These are phyloP conservation scores for Drosophila cognata DNA, from an alignment of 2,888 invertebrate species.

Conservation along the genomic window DNA sequence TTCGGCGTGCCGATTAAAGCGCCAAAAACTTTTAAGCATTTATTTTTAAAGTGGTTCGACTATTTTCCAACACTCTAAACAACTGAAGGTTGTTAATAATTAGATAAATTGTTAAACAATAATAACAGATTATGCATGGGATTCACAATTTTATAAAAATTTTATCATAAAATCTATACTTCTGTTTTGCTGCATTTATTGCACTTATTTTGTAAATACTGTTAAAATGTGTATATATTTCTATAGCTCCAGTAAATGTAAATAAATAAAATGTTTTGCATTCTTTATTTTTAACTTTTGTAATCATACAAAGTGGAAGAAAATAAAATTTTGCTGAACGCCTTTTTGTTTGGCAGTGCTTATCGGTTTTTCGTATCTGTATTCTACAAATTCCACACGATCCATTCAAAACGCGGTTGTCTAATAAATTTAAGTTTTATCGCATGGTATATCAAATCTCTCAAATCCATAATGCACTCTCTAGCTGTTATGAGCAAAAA, in stretches of 20 bases:
- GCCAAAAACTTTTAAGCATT: not conserved
- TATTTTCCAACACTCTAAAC: not conserved
- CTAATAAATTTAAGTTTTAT: too few relatives aligned
- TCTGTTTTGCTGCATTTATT: not conserved
- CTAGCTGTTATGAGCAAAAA: too few relatives aligned
- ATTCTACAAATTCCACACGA: not conserved
- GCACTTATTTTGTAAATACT: constrained; percentile 4
- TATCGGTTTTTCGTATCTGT: not conserved
- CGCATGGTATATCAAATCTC: too few relatives aligned
- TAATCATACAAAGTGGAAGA: not conserved
- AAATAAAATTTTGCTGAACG: too few relatives aligned
- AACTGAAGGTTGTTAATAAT: not conserved
- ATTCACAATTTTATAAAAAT: not conserved
- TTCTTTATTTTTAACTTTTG: not conserved
- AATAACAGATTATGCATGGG: not conserved
- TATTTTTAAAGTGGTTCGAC: not conserved
- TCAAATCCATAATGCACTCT: too few relatives aligned
- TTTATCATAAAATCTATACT: not conserved
- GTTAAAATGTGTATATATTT: constrained; percentile 8
- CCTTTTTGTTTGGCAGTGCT: too few relatives aligned
- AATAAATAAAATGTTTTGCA: constrained; percentile 7
- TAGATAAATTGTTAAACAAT: not conserved
- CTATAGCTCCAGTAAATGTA: not conserved
- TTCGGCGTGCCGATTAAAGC: not conserved
- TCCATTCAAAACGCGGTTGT: not conserved